These are phyloP conservation scores for Formica exsecta DNA, from an alignment of 1,140 invertebrate species.

Conservation along the genomic window DNA sequence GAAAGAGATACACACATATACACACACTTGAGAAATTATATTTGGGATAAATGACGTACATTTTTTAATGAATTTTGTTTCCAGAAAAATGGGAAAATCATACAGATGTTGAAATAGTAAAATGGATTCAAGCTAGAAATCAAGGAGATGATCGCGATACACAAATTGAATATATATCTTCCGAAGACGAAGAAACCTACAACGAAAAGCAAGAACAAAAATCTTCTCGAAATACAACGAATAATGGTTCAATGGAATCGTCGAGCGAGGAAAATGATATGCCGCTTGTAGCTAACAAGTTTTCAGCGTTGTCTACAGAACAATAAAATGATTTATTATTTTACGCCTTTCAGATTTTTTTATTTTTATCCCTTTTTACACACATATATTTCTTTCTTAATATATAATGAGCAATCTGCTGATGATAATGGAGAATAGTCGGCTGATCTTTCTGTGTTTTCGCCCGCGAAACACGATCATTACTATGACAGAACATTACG, in stretches of 20 bases:
- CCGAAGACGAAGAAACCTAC: slow-evolving; percentile 75
- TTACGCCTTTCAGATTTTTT: slow-evolving; percentile 38
- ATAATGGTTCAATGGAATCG: slow-evolving; percentile 63
- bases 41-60: slow-evolving; percentile 23
- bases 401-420: slow-evolving; percentile 48
- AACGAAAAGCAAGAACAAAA: slow-evolving; percentile 62
- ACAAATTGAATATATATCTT: slow-evolving; percentile 66
- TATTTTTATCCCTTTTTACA: slow-evolving; percentile 32
- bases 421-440: slow-evolving; percentile 30
- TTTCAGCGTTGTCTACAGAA: slow-evolving; percentile 78
- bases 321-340: slow-evolving; percentile 42
- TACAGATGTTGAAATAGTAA: slow-evolving; percentile 88
- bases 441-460: slow-evolving; percentile 39
- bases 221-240: slow-evolving; percentile 25
- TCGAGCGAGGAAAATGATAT: slow-evolving; percentile 62
- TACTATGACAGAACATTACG: slow-evolving; percentile 48
- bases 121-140: slow-evolving; percentile 89
- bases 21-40: background rate
- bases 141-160: slow-evolving; percentile 69
- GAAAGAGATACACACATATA: background rate
- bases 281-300: slow-evolving; percentile 81
- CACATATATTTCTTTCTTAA: slow-evolving; percentile 44
- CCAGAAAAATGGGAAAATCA: slow-evolving; percentile 87
- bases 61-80: background rate
- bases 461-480: slow-evolving; percentile 56